phyloP scores from a whole-genome alignment of 2,888 invertebrate genomes.

The Drosophila mulleri region DNA sequence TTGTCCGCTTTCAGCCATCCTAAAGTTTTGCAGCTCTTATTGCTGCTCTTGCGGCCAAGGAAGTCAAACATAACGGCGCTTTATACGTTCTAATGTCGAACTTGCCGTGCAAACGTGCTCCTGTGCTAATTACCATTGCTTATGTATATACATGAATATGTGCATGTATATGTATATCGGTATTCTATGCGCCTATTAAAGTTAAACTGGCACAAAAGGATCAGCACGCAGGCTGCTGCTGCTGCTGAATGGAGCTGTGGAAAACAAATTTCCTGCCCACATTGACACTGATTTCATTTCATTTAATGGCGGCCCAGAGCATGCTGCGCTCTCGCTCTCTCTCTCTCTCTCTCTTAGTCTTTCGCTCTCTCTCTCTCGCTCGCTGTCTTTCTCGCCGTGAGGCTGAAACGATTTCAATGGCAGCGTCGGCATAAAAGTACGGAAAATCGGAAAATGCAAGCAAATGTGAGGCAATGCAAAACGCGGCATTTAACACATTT shows the following conservation, averaged over 20 bases:
- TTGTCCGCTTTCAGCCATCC: too few relatives aligned
- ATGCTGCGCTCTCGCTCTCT: neutral
- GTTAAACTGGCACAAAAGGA: constrained; percentile 14
- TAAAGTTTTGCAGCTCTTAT: neutral
- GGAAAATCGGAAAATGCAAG: constrained; percentile 50
- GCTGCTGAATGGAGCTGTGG: constrained; percentile 21
- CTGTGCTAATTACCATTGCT: constrained; percentile 43
- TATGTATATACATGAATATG: neutral
- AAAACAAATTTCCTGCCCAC: constrained; percentile 72
- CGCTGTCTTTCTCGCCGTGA: neutral
- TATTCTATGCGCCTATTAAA: constrained; percentile 18
- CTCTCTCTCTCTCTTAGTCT: neutral
- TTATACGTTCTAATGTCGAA: constrained; percentile 8
- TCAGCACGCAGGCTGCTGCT: constrained; percentile 6
- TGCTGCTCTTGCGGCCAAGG: constrained; percentile 1
- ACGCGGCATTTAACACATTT: constrained; percentile 79
- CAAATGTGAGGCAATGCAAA: constrained; percentile 70
- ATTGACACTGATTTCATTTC: constrained; percentile 80
- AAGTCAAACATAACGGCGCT: constrained; percentile 1
- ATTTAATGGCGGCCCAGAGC: constrained; percentile 38
- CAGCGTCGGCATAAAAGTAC: constrained; percentile 59
- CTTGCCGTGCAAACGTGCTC: constrained; percentile 35
- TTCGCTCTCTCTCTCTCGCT: neutral
- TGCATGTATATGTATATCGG: neutral
- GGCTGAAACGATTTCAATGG: constrained; percentile 60